Evolutionary conservation across 1,140 invertebrate genomes (phyloP), one percentile per base, ranked within the genome.

Genomic region (Hetaerina americana): DNA sequence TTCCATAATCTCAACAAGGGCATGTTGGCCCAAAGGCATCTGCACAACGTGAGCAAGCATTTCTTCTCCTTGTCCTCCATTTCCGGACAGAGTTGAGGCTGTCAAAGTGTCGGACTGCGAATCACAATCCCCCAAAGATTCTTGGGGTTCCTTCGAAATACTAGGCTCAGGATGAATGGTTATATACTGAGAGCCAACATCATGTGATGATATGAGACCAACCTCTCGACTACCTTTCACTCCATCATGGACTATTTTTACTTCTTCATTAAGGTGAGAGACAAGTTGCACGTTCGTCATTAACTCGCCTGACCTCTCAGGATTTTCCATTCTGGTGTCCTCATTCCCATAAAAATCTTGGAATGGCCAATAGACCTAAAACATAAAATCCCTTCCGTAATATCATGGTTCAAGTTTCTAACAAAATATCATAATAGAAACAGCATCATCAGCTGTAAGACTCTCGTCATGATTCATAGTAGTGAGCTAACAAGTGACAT

Each of bases 231-330:
- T 22, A 26, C 28, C 26, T 28, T 26, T 26, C 26, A 25, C 22
- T 18, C 26, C 26, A 10, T 69, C 68, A 27, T 27, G 28, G 28
- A 15, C 68, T 28, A 69, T n/a, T 28, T 69, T 69, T 5, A n/a
- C 26, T 3, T n/a, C 26, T 27, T 69, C 68, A 28, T 69, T 27
- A n/a, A 69, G 26, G 28, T 69, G 22, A 69, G 68, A 69, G 15
- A 69, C 68, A n/a, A 69, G 26, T 5, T 69, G 26, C 22, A 69
- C 68, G 10, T 69, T 69, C 15, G 24, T 18, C 1, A 69, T 27
- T n/a, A 69, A 27, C 26, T 69, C 68, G n/a, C 68, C 28, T 69
- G 68, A 28, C n/a, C 68, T 69, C 68, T 69, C 68, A n/a, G 68
- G 26, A 27, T 27, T 26, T 28, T 69, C 68, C 68, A 69, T 69